phyloP scores from a whole-genome alignment of 2,113 vertebrate genomes.

The Crotalus helleri region DNA sequence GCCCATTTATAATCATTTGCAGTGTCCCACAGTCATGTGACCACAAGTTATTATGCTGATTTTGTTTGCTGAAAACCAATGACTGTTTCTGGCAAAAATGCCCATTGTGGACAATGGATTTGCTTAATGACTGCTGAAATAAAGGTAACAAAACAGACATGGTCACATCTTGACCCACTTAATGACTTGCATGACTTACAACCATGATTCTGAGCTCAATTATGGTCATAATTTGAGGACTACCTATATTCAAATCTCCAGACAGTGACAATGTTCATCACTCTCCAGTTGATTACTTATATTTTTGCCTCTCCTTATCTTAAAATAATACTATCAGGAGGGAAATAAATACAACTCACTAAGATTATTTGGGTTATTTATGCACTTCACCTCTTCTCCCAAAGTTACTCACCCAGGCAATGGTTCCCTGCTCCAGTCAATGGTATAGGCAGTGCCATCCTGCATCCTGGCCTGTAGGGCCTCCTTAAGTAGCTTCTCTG shows the following conservation, averaged over 20 bases:
- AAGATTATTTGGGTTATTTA: too few species aligned
- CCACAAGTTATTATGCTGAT: background rate
- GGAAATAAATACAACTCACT: background rate
- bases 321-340: background rate
- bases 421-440: conserved; percentile 87
- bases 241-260: background rate
- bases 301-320: background rate
- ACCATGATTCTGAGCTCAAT: background rate
- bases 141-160: background rate
- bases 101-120: background rate
- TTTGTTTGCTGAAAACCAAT: background rate
- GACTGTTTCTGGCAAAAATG: background rate
- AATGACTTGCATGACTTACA: background rate
- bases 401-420: conserved; percentile 72
- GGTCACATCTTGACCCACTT: background rate
- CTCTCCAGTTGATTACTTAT: background rate
- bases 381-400: background rate
- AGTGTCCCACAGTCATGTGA: background rate
- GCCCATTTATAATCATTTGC: background rate
- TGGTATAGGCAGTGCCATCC: conserved; percentile 90
- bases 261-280: background rate
- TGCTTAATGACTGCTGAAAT: background rate
- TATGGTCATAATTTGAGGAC: background rate
- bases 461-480: conserved; percentile 86
- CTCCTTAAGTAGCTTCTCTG: conserved; percentile 88